phyloP scores from a whole-genome alignment of 1,140 invertebrate species.

The Leptinotarsa lineolata region DNA sequence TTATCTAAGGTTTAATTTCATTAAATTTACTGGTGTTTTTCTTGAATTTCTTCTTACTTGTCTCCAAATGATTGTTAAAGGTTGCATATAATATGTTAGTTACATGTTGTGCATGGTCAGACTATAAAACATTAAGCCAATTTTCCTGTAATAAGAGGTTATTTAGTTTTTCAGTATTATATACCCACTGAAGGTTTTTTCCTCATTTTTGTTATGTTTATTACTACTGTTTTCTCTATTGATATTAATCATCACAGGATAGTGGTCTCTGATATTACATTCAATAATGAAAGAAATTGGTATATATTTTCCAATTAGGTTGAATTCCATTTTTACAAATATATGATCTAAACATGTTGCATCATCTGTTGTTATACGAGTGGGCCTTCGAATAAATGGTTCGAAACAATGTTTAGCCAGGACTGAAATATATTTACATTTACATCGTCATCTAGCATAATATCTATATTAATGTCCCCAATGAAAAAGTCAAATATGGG shows the following conservation, averaged over 20 bases:
- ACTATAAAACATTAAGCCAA: neutral
- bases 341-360: too few species aligned
- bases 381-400: too few species aligned
- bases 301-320: too few species aligned
- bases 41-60: conserved; percentile 9
- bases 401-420: too few species aligned
- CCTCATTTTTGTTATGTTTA: neutral
- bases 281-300: too few species aligned
- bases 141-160: conserved; percentile 11
- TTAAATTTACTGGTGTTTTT: neutral
- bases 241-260: too few species aligned
- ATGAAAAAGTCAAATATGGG: neutral
- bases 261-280: too few species aligned
- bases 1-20: conserved; percentile 9
- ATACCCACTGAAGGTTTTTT: neutral
- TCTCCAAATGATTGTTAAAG: conserved; percentile 6
- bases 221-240: neutral
- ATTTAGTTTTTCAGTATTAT: conserved; percentile 7
- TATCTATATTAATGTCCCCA: conserved; percentile 8
- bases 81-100: neutral
- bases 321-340: too few species aligned
- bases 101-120: conserved; percentile 10
- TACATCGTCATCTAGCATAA: too few species aligned
- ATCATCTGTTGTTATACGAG: too few species aligned
- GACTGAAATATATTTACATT: too few species aligned